phyloP scores from a whole-genome alignment of 2,113 vertebrate species.

The Cynopterus brachyotis region DNA sequence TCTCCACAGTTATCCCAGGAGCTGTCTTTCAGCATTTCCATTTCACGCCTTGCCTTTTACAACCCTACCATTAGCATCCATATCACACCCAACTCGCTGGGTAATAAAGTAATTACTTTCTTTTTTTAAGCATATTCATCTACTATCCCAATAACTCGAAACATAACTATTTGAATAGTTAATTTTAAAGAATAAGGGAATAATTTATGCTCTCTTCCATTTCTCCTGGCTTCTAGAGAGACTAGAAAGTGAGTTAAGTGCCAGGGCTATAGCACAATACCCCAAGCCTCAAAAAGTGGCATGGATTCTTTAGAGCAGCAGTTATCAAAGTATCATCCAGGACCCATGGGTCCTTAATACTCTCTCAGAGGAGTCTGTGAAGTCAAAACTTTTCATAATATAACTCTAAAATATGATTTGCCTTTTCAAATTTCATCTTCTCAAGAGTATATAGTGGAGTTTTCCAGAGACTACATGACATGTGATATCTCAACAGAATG shows the following conservation, averaged over 20 bases:
- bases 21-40: background rate
- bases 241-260: background rate
- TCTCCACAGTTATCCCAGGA: background rate
- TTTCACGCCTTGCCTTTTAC: background rate
- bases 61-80: background rate
- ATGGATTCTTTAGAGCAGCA: background rate
- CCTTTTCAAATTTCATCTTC: background rate
- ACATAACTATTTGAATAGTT: background rate
- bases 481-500: background rate
- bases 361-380: background rate
- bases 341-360: background rate
- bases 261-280: background rate
- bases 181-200: slow-evolving; percentile 24
- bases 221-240: background rate
- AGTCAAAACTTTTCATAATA: background rate
- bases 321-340: background rate
- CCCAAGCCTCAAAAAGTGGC: background rate
- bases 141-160: background rate
- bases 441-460: background rate
- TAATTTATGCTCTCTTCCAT: background rate
- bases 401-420: background rate
- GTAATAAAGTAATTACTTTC: background rate
- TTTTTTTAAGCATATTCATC: slow-evolving; percentile 5
- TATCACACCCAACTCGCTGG: background rate
- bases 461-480: background rate